phyloP scores from a whole-genome alignment of 2,888 invertebrate genomes.

The Tridacna crocea region DNA sequence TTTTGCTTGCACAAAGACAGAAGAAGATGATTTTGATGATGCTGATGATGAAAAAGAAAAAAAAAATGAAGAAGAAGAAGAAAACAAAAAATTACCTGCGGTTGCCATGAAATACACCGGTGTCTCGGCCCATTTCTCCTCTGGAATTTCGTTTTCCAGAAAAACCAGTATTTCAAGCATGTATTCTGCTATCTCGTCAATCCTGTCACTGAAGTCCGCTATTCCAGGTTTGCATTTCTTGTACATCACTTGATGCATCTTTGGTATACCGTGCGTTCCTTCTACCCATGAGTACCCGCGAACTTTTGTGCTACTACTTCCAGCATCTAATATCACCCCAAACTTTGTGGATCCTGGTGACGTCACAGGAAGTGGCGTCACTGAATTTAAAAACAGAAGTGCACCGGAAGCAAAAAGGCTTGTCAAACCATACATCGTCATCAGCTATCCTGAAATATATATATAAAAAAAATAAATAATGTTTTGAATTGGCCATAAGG shows the following conservation, averaged over 20 bases:
- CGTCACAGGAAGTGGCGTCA: constrained; percentile 32
- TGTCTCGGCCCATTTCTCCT: constrained; percentile 77
- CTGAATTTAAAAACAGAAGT: background rate
- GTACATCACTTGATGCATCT: constrained; percentile 59
- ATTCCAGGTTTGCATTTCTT: constrained; percentile 71
- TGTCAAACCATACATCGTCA: background rate
- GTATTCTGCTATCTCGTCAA: constrained; percentile 61
- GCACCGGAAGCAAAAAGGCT: background rate
- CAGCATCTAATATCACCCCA: constrained; percentile 85
- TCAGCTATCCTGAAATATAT: background rate
- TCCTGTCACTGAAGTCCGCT: constrained; percentile 56
- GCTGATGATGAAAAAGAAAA: too few relatives aligned
- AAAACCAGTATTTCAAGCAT: constrained; percentile 82
- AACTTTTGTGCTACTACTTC: constrained; percentile 85
- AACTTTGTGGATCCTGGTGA: constrained; percentile 72
- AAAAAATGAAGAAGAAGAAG: too few relatives aligned
- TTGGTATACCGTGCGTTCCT: constrained; percentile 52
- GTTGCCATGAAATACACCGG: constrained; percentile 85
- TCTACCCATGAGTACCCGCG: constrained; percentile 84
- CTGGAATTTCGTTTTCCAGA: constrained; percentile 81
- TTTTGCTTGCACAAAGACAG: too few relatives aligned
- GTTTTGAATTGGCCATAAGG: too few relatives aligned
- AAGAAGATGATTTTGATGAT: too few relatives aligned
- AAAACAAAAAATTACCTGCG: constrained; percentile 75
- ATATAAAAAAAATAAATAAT: background rate